These are phyloP conservation scores for Drosophila paramelanica DNA, from an alignment of 2,888 invertebrate genomes.

Conservation along the genomic window DNA sequence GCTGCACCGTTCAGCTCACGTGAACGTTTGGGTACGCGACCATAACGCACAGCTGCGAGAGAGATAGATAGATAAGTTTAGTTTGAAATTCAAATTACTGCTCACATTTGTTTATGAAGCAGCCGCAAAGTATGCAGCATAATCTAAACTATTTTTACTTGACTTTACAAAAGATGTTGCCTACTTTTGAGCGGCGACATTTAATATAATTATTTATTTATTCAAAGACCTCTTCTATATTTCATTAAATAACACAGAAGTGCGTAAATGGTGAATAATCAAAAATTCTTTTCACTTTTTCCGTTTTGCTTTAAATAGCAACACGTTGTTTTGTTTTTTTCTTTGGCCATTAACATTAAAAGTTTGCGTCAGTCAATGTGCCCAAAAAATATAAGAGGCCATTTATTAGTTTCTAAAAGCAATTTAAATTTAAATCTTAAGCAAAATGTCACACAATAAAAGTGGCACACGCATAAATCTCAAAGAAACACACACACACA, in stretches of 20 bases:
- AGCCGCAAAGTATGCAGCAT: conserved; percentile 7
- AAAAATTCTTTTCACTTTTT: conserved; percentile 18
- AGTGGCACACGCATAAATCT: conserved; percentile 80
- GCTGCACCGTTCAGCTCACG: conserved; percentile 89
- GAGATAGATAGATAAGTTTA: conserved; percentile 6
- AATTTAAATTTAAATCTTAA: conserved; percentile 50
- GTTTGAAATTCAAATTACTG: conserved; percentile 2
- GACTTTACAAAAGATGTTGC: conserved; percentile 1
- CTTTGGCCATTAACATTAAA: conserved; percentile 13
- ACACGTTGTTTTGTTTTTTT: conserved; percentile 5
- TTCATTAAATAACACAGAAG: background rate
- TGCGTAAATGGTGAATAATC: conserved; percentile 13
- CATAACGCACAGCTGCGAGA: conserved; percentile 95
- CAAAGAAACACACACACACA: conserved; percentile 35
- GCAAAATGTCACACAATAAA: conserved; percentile 61
- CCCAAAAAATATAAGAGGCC: conserved; percentile 12
- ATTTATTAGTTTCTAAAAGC: conserved; percentile 68
- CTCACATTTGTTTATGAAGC: background rate
- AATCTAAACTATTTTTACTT: too few species aligned
- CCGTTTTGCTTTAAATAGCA: conserved; percentile 25
- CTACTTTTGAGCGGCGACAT: conserved; percentile 10
- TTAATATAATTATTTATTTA: background rate
- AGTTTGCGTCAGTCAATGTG: conserved; percentile 31
- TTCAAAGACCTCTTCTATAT: background rate
- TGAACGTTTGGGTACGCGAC: conserved; percentile 96